Conservation (phyloP, 2,797 vertebrate genomes). For the Siniperca undulata region DNA sequence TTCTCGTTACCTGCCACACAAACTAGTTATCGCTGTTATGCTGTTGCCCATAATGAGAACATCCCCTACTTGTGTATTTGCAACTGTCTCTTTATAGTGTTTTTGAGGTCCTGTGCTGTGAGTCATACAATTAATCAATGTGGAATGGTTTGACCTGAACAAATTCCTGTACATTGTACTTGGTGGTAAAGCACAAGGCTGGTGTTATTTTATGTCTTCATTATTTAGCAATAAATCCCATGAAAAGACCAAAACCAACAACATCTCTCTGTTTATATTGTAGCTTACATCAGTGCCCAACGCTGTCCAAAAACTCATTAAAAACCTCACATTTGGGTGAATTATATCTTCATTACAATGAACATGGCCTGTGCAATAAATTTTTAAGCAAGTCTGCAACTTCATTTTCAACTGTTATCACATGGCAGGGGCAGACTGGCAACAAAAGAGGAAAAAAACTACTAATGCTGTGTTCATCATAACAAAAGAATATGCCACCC, state of each 20-base stretch:
- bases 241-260: not conserved
- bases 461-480: not conserved
- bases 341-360: not conserved
- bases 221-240: not conserved
- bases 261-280: not conserved
- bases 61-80: constrained; percentile 14
- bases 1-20: constrained; percentile 64
- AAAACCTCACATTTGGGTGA: not conserved
- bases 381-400: not conserved
- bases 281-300: not conserved
- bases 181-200: not conserved
- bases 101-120: constrained; percentile 5
- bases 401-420: not conserved
- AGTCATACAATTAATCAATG: not conserved
- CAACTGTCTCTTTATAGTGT: not conserved
- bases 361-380: not conserved
- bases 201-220: not conserved
- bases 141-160: not conserved
- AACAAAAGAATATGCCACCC: not conserved
- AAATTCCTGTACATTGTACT: not conserved
- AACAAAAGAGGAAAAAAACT: not conserved
- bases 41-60: constrained; percentile 44
- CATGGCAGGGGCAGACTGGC: no score
- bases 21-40: constrained; percentile 32
- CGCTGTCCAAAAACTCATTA: not conserved